phyloP scores from a whole-genome alignment of 92 coral and sea anemone genomes.

The Galaxea fascicularis region DNA sequence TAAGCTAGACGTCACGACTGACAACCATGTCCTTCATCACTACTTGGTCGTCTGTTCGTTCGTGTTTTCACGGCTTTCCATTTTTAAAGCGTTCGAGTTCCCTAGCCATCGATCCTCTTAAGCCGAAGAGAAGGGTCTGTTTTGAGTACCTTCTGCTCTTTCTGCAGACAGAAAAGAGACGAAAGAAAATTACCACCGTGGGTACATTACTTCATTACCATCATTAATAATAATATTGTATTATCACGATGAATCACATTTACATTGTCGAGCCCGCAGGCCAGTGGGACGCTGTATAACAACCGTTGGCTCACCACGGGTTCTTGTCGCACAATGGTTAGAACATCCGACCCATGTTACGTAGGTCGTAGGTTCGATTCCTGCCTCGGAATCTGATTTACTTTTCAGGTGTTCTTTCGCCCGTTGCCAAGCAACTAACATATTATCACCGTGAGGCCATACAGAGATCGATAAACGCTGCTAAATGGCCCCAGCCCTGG shows the following conservation, averaged over 20 bases:
- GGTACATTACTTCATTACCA: too few species aligned
- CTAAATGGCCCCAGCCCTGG: not conserved
- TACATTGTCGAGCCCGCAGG: too few species aligned
- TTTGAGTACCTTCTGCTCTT: conserved; percentile 90
- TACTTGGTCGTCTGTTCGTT: not conserved
- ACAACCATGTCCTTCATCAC: not conserved
- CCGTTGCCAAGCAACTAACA: too few species aligned
- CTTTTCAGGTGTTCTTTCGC: too few species aligned
- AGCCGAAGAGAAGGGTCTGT: conserved; percentile 94
- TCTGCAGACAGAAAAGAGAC: conserved; percentile 61
- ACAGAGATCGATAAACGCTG: not conserved
- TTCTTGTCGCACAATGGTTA: too few species aligned
- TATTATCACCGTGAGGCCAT: not conserved
- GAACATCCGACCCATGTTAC: too few species aligned
- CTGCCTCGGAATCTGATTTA: too few species aligned
- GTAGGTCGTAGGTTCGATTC: too few species aligned
- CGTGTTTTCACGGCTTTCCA: not conserved
- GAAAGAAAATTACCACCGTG: not conserved
- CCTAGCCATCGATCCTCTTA: conserved; percentile 88
- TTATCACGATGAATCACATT: too few species aligned
- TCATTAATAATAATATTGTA: too few species aligned
- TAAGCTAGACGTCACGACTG: not conserved
- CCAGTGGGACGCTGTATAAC: too few species aligned
- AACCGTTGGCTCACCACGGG: too few species aligned
- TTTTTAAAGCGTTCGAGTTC: not conserved